Evolutionary conservation across 2,888 invertebrate species (phyloP), one percentile per base, ranked within the genome.

Genomic region (Iselma pallidipennis): DNA sequence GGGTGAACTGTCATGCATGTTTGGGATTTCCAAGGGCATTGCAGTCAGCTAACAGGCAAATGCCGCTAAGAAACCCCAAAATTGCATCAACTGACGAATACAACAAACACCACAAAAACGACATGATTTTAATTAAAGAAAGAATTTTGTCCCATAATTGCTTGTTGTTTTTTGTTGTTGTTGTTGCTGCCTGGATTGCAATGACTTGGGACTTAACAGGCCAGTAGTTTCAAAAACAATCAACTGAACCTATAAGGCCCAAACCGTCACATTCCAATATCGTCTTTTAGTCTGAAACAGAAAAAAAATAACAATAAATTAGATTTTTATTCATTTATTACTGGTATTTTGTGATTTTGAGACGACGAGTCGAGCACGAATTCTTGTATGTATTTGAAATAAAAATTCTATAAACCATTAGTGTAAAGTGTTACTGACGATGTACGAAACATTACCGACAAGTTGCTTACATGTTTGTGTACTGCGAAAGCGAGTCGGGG

Each of bases 1-100:
- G n/a, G 50, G 50, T 26, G 60, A 56, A 53, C 49, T 53, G 55
- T 58, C 59, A 53, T 63, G 86, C 87, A 89, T 84, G 84, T 89
- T 90, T 90, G 90, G 89, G 90, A 89, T 90, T 90, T 90, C 89
- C 88, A 89, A 90, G 90, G 90, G 90, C 90, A 90, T 90, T 90
- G 90, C 90, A 83, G 85, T 82, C 74, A 73, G 66, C 74, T 71
- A 72, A 79, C 79, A 86, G 89, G 90, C 89, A 89, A 87, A 89
- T 90, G 89, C 89, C 90, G 86, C 89, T 89, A 87, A 86, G 88
- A 90, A 90, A 89, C 89, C 90, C 90, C 90, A 89, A 86, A 86
- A 85, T 83, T 88, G 87, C 87, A 85, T 83, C 87, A 87, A 88
- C 87, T 65, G 57, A 56, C 4, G 3, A 6, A 26, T 26, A n/a